Conservation (phyloP, 2,113 vertebrate genomes). For the Eurystomus gularis region DNA sequence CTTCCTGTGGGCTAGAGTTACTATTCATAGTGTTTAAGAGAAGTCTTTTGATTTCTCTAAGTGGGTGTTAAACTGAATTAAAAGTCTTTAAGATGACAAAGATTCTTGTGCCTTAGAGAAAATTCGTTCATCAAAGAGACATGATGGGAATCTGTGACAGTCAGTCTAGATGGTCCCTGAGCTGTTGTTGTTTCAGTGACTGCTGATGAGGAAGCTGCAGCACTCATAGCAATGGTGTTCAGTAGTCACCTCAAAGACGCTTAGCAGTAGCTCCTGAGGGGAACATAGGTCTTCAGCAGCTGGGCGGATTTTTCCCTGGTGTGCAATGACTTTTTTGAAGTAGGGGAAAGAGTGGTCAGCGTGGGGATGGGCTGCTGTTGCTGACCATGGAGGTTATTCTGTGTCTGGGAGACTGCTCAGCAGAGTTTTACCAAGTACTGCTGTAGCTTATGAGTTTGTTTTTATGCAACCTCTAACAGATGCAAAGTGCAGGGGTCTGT, state of each 20-base stretch:
- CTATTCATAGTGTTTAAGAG: neutral
- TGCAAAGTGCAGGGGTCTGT: neutral
- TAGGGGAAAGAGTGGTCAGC: neutral
- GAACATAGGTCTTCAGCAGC: fast-evolving
- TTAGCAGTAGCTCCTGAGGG: neutral
- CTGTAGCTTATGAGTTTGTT: neutral
- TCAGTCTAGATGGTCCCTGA: neutral
- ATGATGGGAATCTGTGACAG: neutral
- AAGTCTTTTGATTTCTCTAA: neutral
- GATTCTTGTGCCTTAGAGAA: neutral
- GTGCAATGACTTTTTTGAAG: neutral
- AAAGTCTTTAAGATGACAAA: neutral
- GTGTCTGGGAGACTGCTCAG: neutral
- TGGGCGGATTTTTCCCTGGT: neutral
- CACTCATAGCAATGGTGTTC: neutral
- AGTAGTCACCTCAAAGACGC: neutral
- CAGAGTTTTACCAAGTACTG: neutral
- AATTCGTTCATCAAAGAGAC: neutral
- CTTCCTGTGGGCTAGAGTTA: neutral
- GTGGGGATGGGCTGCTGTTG: neutral
- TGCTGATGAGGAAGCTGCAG: neutral
- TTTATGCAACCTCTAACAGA: neutral
- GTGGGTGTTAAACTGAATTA: neutral
- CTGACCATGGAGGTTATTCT: neutral
- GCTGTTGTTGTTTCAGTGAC: neutral